A percentile compares a stretch with the other conserved stretches of the same genome.
phyloP scores from a whole-genome alignment of 2,113 vertebrate species.

The Pontoporia blainvillei region DNA sequence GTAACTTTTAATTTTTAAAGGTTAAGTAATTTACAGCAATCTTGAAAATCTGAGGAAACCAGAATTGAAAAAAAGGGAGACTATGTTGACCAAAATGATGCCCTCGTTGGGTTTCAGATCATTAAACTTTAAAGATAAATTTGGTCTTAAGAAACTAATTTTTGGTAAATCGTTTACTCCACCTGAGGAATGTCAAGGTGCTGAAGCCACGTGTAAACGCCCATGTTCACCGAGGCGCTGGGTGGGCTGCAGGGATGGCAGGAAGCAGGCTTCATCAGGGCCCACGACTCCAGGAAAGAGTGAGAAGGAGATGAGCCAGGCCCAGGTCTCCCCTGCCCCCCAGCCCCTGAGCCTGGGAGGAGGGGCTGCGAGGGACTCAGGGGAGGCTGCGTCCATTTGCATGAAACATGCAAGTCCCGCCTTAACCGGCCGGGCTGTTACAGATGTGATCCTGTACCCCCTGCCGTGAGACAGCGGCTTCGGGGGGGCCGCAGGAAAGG shows the following conservation, averaged over 20 bases:
- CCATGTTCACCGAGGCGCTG: background rate
- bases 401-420: rapidly evolving
- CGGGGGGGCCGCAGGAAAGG: background rate
- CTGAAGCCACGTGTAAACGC: background rate
- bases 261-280: background rate
- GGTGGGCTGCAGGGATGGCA: background rate
- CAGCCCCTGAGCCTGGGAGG: too few species aligned
- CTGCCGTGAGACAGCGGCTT: too few species aligned
- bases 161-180: background rate
- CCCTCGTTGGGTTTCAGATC: background rate
- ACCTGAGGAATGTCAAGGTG: background rate
- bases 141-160: background rate
- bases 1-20: background rate
- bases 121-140: background rate
- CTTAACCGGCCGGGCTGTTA: rapidly evolving
- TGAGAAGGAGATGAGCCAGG: background rate
- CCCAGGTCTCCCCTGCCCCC: too few species aligned
- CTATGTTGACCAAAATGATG: background rate
- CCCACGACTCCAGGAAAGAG: background rate
- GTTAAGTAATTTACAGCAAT: background rate
- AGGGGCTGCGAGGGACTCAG: too few species aligned
- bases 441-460: background rate
- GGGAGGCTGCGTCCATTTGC: background rate
- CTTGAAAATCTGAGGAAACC: background rate
- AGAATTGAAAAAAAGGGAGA: background rate